A percentile compares a stretch with the other conserved stretches of the same genome.
Conservation (phyloP, 2,113 vertebrate genomes). For the Atherinomorus stipes region DNA sequence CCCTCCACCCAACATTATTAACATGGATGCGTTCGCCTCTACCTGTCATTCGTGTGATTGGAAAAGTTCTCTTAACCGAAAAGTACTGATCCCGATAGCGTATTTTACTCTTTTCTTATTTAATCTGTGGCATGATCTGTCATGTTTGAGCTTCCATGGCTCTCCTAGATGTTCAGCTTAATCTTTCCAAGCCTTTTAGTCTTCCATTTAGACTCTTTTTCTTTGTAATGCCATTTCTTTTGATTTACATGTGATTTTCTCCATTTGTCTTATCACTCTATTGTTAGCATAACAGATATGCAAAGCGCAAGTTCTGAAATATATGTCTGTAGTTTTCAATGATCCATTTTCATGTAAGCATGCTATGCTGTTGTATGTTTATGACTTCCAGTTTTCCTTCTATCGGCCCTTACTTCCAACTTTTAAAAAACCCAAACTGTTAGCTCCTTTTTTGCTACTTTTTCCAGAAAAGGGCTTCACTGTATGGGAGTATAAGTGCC, state of each 20-base stretch:
- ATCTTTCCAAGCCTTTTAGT: slow-evolving; percentile 31
- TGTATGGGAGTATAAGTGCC: slow-evolving; percentile 36
- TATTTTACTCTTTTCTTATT: slow-evolving; percentile 34
- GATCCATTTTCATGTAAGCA: slow-evolving; percentile 67
- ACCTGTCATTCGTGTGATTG: slow-evolving; percentile 59
- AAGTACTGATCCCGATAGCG: slow-evolving; percentile 37
- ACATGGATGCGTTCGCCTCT: slow-evolving; percentile 72
- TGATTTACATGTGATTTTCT: slow-evolving; percentile 54
- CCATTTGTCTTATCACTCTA: slow-evolving; percentile 52
- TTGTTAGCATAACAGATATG: slow-evolving; percentile 46
- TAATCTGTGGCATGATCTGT: slow-evolving; percentile 75
- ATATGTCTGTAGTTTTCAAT: slow-evolving; percentile 48
- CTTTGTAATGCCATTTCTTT: slow-evolving; percentile 53
- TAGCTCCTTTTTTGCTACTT: slow-evolving; percentile 47
- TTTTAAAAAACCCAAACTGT: slow-evolving; percentile 33
- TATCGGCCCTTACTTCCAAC: slow-evolving; percentile 45
- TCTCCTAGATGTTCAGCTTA: slow-evolving; percentile 33
- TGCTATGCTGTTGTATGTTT: slow-evolving; percentile 59
- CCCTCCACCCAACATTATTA: slow-evolving; percentile 73
- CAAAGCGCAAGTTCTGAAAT: slow-evolving; percentile 40
- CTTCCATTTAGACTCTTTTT: slow-evolving; percentile 11
- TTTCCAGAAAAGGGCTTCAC: slow-evolving; percentile 66
- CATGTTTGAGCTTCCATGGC: slow-evolving; percentile 70
- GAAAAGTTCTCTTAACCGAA: slow-evolving; percentile 54
- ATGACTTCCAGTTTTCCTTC: slow-evolving; percentile 49